Evolutionary conservation across 1,140 invertebrate genomes (phyloP), one percentile per base, ranked within the genome.

Genomic region (Ladona fulva): DNA sequence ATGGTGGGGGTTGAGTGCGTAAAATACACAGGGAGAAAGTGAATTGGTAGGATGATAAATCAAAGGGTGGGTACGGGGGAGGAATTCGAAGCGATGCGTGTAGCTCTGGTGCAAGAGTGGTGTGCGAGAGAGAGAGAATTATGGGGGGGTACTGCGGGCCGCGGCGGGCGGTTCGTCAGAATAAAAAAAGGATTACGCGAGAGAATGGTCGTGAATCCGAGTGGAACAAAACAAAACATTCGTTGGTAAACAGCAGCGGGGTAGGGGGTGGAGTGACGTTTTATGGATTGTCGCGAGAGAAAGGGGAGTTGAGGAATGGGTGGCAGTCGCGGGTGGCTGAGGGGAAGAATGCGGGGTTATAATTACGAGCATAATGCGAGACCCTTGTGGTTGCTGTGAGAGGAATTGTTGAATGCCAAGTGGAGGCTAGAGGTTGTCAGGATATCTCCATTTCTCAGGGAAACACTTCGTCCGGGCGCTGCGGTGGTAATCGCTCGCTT

Each of bases 171-270:
- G 12, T 12, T 66, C 52, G 52, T 66, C 52, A 19, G 52, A 52
- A 3, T 66, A 12, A 66, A 66, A 37, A 66, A 66, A 66, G 52
- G 52, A 66, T 66, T 66, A 66, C 52, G 52, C 52, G 52, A 22
- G 52, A 66, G 52, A 66, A 66, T 66, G 52, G 16, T 66, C 52
- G 3, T 22, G 14, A 66, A 66, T 16, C 52, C 52, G 12, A 66
- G 52, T 66, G 52, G 52, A 66, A 66, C 52, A 66, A 66, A 66
- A 66, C 52, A 66, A 66, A 66, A 66, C 14, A 66, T 22, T 66
- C 52, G 16, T 66, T 66, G 52, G 52, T 22, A 66, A 66, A 66
- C 14, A 66, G n/a, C 29, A 8, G 29, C 8, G 29, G 29, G 29
- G 29, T 1, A 1, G 29, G 29, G 29, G 29, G 29, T 8, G 29